phyloP scores from a whole-genome alignment of 2,113 vertebrate genomes.

The Corythoichthys intestinalis region DNA sequence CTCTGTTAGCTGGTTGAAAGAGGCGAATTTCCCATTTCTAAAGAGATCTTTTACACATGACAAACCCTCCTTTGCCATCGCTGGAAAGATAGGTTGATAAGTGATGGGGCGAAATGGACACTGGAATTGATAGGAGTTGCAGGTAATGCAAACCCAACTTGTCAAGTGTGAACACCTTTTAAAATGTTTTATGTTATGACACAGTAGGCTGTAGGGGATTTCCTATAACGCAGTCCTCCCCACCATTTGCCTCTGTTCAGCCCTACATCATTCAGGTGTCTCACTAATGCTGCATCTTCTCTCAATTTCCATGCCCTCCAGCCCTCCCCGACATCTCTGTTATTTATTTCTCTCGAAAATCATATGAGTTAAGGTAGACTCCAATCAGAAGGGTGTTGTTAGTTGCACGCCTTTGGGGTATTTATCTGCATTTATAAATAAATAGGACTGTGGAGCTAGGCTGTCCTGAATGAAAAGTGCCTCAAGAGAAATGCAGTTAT shows the following conservation, averaged over 20 bases:
- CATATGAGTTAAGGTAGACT: neutral
- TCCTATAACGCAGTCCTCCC: neutral
- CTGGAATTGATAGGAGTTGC: no score
- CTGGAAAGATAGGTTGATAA: no score
- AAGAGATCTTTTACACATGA: no score
- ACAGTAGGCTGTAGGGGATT: neutral
- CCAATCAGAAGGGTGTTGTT: neutral
- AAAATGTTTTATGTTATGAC: neutral
- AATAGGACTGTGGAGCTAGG: neutral
- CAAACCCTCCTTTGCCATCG: no score
- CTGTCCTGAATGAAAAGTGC: conserved; percentile 8
- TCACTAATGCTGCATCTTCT: neutral
- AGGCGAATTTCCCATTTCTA: no score
- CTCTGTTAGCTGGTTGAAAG: no score
- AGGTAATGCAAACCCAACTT: neutral
- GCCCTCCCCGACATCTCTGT: neutral
- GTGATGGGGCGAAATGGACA: no score
- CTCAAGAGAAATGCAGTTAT: neutral
- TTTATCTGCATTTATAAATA: neutral
- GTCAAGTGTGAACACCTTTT: neutral
- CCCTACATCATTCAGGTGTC: neutral
- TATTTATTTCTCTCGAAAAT: neutral
- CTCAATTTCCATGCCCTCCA: neutral
- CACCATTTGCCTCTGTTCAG: neutral
- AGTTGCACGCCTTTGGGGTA: neutral